These are phyloP conservation scores for Rhamnusium bicolor DNA, from an alignment of 2,888 invertebrate species.

Conservation along the genomic window DNA sequence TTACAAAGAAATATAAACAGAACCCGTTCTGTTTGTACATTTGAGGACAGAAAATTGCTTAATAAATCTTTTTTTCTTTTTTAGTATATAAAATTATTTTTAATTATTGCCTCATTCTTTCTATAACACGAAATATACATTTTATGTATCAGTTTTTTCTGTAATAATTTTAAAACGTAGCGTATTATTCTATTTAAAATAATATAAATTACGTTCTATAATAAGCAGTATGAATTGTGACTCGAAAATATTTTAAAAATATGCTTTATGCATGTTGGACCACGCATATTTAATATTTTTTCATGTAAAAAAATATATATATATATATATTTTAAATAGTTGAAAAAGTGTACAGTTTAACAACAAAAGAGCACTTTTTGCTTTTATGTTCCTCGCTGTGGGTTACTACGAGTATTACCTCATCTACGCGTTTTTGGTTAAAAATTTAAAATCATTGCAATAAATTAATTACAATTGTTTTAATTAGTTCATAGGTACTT, in stretches of 20 bases:
- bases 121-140: not conserved
- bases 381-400: no score
- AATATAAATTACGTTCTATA: not conserved
- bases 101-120: not conserved
- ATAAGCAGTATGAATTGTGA: not conserved
- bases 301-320: not conserved
- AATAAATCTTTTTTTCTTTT: conserved; percentile 18
- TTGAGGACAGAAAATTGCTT: conserved; percentile 8
- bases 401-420: not conserved
- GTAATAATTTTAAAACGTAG: no score
- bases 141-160: not conserved
- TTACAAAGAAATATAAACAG: conserved; percentile 31
- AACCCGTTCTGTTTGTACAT: conserved; percentile 22
- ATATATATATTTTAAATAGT: not conserved
- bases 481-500: no score
- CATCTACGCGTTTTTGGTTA: not conserved
- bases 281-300: not conserved
- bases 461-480: no score
- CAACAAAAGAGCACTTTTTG: no score
- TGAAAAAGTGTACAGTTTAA: no score
- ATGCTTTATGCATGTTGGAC: not conserved
- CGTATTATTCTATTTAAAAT: no score
- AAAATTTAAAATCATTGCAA: no score
- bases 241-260: not conserved
- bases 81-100: conserved; percentile 2